Percentiles rank a stretch among this genome's conserved stretches.
phyloP scores from a whole-genome alignment of 2,797 vertebrate genomes.

The Aphelocoma californica region DNA sequence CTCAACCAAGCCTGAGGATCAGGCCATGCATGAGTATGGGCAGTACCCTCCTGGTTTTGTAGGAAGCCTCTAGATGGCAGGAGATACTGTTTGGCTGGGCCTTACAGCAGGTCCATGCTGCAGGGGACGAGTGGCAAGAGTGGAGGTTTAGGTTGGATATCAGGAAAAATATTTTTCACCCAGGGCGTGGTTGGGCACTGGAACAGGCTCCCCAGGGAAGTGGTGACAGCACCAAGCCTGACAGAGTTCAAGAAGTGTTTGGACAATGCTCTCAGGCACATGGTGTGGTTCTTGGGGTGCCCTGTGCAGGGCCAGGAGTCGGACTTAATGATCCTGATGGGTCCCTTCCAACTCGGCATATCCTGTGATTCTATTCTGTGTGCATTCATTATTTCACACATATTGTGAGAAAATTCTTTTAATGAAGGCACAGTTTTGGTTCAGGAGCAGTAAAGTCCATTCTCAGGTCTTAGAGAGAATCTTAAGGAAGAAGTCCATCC shows the following conservation, averaged over 20 bases:
- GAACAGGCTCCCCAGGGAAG: not conserved
- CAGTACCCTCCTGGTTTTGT: not conserved
- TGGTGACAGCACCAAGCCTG: not conserved
- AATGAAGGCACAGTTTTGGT: not conserved
- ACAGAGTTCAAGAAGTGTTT: not conserved
- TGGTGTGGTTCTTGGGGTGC: not conserved
- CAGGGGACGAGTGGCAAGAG: not conserved
- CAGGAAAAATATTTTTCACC: not conserved
- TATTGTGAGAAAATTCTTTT: not conserved
- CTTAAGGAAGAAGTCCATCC: not conserved
- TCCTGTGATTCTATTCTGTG: not conserved
- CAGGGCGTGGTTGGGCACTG: not conserved
- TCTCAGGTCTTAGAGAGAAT: not conserved
- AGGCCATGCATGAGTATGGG: rapidly evolving
- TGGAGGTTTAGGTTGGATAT: not conserved
- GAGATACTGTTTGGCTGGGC: not conserved
- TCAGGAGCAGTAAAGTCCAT: not conserved
- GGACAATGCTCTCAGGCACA: not conserved
- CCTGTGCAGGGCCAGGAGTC: not conserved
- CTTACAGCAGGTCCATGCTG: not conserved
- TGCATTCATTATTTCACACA: not conserved
- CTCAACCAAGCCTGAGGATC: not conserved
- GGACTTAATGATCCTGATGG: rapidly evolving
- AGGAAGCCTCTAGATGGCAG: constrained; percentile 21
- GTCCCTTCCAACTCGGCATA: not conserved